phyloP scores from a whole-genome alignment of 2,888 invertebrate genomes.

The Globia sparganii region DNA sequence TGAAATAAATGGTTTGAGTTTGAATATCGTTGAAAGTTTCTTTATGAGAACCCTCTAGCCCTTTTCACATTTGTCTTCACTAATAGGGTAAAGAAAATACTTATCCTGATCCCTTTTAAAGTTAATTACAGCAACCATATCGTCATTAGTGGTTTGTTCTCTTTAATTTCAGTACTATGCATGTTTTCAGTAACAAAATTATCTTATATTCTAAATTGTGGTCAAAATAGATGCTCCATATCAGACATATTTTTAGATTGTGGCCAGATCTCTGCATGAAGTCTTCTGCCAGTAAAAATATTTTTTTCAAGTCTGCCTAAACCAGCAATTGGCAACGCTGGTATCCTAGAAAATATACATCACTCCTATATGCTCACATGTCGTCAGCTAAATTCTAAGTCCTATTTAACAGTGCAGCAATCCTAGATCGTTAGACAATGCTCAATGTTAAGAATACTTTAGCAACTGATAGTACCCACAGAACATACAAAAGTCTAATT shows the following conservation, averaged over 20 bases:
- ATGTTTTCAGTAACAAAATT: neutral
- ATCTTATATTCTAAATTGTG: neutral
- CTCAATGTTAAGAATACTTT: slow-evolving; percentile 16
- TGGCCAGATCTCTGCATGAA: neutral
- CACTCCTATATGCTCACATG: neutral
- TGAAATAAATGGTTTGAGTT: neutral
- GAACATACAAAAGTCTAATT: slow-evolving; percentile 43
- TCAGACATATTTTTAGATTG: neutral
- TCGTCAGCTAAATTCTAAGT: neutral
- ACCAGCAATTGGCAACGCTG: neutral
- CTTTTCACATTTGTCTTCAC: neutral
- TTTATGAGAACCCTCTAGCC: neutral
- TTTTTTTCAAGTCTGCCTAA: neutral
- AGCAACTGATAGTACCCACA: slow-evolving; percentile 22
- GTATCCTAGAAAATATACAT: neutral
- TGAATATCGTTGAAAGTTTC: too few species aligned
- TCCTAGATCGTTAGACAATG: slow-evolving; percentile 16
- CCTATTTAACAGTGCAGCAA: neutral
- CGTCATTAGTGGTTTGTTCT: neutral
- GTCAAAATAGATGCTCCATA: neutral
- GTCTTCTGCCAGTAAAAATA: neutral
- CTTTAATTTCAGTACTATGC: neutral
- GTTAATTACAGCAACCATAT: neutral
- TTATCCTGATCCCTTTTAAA: neutral
- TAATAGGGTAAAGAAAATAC: too few species aligned